Conservation (phyloP, 2,797 vertebrate genomes). For the Percopsis omiscomaycus region DNA sequence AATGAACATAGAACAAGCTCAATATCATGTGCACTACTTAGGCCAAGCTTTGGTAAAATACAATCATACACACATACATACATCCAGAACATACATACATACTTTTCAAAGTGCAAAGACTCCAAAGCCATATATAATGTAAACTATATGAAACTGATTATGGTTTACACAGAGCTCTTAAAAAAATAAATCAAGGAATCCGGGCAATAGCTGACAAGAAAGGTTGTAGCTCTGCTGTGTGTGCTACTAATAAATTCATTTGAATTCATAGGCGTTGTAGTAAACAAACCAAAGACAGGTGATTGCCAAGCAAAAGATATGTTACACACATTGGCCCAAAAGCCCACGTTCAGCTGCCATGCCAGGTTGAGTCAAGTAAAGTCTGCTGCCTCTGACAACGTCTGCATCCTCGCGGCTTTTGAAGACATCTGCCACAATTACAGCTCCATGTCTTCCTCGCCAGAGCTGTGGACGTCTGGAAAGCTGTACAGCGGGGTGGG, state of each 20-base stretch:
- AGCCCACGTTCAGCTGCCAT: constrained; percentile 9
- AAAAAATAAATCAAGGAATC: not conserved
- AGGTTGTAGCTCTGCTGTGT: constrained; percentile 9
- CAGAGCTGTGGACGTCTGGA: constrained; percentile 52
- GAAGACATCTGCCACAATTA: constrained; percentile 32
- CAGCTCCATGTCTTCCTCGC: constrained; percentile 84
- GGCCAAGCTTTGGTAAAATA: constrained; percentile 40
- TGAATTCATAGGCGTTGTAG: constrained; percentile 2
- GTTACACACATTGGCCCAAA: constrained; percentile 23
- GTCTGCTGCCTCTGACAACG: constrained; percentile 11
- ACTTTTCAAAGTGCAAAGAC: constrained; percentile 20
- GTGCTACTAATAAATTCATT: not conserved
- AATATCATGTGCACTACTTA: constrained; percentile 21
- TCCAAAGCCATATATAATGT: constrained; percentile 4
- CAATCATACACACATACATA: constrained; percentile 12
- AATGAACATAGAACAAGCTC: constrained; percentile 33
- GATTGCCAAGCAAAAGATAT: constrained; percentile 31
- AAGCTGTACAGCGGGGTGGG: constrained; percentile 55
- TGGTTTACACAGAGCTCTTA: constrained; percentile 13
- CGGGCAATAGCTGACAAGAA: not conserved
- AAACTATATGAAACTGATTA: constrained; percentile 21
- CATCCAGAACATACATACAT: not conserved
- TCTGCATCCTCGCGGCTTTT: no score
- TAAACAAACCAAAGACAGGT: constrained; percentile 17
- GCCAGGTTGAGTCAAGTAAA: constrained; percentile 24